phyloP scores from a whole-genome alignment of 2,797 vertebrate genomes.

The Hyperoplus immaculatus region DNA sequence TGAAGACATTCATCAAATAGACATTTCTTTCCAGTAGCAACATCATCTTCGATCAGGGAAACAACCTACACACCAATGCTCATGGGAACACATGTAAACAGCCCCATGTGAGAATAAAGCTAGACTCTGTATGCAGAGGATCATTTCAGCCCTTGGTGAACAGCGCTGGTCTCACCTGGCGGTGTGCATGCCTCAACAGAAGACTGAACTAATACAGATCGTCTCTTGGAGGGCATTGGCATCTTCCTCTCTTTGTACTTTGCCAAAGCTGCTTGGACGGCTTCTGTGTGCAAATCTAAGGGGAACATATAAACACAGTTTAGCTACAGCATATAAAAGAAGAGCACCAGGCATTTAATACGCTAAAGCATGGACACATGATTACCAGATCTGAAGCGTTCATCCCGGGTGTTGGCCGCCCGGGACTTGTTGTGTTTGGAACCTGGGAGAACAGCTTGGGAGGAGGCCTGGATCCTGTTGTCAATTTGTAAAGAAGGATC shows the following conservation, averaged over 20 bases:
- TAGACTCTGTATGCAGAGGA: slow-evolving; percentile 6
- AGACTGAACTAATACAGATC: slow-evolving; percentile 92
- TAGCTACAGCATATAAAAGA: slow-evolving; percentile 22
- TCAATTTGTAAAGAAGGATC: slow-evolving; percentile 93
- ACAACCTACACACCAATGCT: slow-evolving; percentile 55
- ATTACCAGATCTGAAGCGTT: slow-evolving; percentile 96
- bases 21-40: slow-evolving; percentile 57
- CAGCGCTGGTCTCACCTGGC: slow-evolving; percentile 87
- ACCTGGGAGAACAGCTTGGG: slow-evolving; percentile 78
- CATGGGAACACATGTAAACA: slow-evolving; percentile 44
- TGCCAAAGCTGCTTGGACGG: slow-evolving; percentile 96
- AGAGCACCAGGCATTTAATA: slow-evolving; percentile 14
- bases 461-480: slow-evolving; percentile 85
- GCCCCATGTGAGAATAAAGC: slow-evolving; percentile 4
- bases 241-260: slow-evolving; percentile 97
- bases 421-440: slow-evolving; percentile 90
- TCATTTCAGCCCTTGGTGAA: neutral
- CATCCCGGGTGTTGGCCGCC: slow-evolving; percentile 91
- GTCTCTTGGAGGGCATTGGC: slow-evolving; percentile 97
- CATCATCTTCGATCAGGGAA: slow-evolving; percentile 49
- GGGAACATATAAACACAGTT: slow-evolving; percentile 35
- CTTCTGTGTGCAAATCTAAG: slow-evolving; percentile 96
- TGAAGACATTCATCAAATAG: slow-evolving; percentile 68
- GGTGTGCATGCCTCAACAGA: slow-evolving; percentile 94
- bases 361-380: neutral